Conservation (phyloP, 2,888 invertebrate genomes). For the Mesorhabditis belari region DNA sequence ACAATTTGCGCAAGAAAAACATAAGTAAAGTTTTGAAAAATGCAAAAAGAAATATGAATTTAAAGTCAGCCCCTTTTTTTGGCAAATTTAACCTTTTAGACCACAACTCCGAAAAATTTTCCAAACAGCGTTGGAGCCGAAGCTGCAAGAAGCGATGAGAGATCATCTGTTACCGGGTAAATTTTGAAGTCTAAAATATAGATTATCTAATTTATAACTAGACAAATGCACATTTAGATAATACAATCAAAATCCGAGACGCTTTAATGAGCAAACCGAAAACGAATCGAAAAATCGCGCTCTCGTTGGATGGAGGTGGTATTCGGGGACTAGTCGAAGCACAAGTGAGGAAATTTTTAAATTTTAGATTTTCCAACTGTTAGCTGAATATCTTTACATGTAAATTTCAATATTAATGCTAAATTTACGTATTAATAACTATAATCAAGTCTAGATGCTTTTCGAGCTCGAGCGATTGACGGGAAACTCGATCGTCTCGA, state of each 20-base stretch:
- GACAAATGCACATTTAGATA: neutral
- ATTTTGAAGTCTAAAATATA: no score
- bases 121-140: neutral
- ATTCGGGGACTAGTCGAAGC: constrained; percentile 40
- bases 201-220: neutral
- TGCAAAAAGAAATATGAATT: no score
- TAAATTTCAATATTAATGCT: neutral
- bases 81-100: neutral
- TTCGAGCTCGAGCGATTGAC: constrained; percentile 25
- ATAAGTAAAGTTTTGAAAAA: no score
- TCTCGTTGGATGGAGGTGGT: constrained; percentile 42
- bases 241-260: neutral
- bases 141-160: neutral
- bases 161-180: neutral
- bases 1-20: no score
- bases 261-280: neutral
- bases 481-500: constrained; percentile 65
- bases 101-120: neutral
- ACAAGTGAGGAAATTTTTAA: constrained; percentile 14
- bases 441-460: constrained; percentile 22
- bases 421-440: neutral
- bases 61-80: no score
- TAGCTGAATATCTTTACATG: neutral
- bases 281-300: neutral
- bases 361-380: neutral